Evolutionary conservation across 2,888 invertebrate species (phyloP).

Genomic region (Mesochorus sp.): DNA sequence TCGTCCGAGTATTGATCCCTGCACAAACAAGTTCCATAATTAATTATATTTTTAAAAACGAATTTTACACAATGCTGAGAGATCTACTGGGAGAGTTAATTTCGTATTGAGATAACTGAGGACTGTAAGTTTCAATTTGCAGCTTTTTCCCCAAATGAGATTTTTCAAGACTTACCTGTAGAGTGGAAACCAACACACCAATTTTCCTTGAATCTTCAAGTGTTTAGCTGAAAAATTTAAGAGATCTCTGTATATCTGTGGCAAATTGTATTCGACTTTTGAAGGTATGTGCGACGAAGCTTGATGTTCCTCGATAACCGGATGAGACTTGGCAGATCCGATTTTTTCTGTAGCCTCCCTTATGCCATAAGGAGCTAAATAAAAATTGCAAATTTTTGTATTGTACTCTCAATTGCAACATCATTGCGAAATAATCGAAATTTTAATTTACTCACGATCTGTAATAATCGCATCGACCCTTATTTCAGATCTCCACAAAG

Average conservation of each 20-base stretch:
- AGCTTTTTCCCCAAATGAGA: no score
- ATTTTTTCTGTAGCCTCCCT: slow-evolving; percentile 95
- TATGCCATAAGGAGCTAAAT: slow-evolving; percentile 98
- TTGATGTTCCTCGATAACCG: slow-evolving; percentile 86
- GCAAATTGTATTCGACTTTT: slow-evolving; percentile 92
- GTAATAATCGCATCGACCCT: slow-evolving; percentile 96
- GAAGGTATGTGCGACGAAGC: slow-evolving; percentile 90
- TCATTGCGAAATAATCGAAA: neutral
- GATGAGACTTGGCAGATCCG: slow-evolving; percentile 85
- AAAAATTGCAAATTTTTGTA: no score
- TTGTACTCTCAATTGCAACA: slow-evolving; percentile 15
- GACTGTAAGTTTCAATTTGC: no score
- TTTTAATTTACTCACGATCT: slow-evolving; percentile 89
- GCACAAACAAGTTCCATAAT: no score
- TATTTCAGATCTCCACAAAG: slow-evolving; percentile 88
- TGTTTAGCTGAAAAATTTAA: slow-evolving; percentile 91
- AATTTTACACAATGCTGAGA: neutral
- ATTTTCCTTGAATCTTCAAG: slow-evolving; percentile 88
- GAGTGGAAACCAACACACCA: slow-evolving; percentile 98
- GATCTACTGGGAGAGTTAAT: neutral
- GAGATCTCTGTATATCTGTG: slow-evolving; percentile 92
- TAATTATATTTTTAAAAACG: neutral
- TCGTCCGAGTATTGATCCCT: slow-evolving; percentile 89
- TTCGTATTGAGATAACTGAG: no score
- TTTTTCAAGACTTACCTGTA: slow-evolving; percentile 89